Conservation (phyloP, 2,113 vertebrate genomes). For the Seriola rivoliana region DNA sequence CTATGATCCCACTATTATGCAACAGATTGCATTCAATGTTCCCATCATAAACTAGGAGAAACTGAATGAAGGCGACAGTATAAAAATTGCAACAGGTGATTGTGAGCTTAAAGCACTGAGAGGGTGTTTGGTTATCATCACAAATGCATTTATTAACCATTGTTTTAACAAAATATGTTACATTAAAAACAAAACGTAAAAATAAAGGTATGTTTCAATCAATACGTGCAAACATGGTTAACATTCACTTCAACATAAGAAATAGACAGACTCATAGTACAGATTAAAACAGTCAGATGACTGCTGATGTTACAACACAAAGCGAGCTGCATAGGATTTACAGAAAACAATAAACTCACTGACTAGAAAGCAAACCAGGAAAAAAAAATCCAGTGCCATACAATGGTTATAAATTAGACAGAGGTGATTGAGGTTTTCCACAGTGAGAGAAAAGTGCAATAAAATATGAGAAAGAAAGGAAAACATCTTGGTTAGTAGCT, state of each 20-base stretch:
- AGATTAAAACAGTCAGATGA: constrained; percentile 43
- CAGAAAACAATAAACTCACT: constrained; percentile 34
- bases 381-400: constrained; percentile 7
- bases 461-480: constrained; percentile 28
- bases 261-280: constrained; percentile 32
- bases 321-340: constrained; percentile 68
- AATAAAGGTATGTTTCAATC: constrained; percentile 51
- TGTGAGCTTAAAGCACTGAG: background rate
- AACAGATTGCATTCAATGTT: constrained; percentile 8
- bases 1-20: background rate
- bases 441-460: constrained; percentile 45
- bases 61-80: background rate
- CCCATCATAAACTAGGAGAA: background rate
- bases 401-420: constrained; percentile 41
- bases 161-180: constrained; percentile 78
- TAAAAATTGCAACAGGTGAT: background rate
- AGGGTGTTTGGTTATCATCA: constrained; percentile 56
- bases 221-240: constrained; percentile 71
- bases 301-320: constrained; percentile 48
- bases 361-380: background rate
- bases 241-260: constrained; percentile 48
- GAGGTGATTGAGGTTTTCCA: constrained; percentile 28
- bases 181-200: constrained; percentile 71
- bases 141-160: constrained; percentile 80
- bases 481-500: constrained; percentile 54